Evolutionary conservation across 2,113 vertebrate species (phyloP), one percentile per base, ranked within the genome.

Genomic region (Grammomys dolichurus): DNA sequence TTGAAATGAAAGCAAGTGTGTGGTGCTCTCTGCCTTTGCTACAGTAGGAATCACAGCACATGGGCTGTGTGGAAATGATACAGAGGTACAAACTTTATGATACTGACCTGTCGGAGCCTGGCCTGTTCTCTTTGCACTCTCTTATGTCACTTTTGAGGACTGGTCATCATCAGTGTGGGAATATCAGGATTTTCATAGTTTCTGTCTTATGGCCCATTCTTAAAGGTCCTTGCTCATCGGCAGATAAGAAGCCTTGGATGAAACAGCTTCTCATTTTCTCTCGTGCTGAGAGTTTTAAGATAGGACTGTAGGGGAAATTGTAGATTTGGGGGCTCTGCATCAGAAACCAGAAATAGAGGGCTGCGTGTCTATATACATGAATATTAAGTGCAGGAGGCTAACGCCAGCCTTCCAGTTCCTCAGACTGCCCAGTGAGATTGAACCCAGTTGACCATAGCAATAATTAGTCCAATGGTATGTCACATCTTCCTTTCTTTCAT

Each of bases 281-380:
- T 24, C 14, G 43, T 54, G 16, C 60, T 56, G 75, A 22, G 20
- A 82, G 17, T 92, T 76, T 91, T 67, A 31, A 80, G 28, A 80
- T 33, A 63, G 4, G 13, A 85, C 36, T 20, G 75, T 56, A 48
- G 4, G 70, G 36, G 19, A 73, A 72, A n/a, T 75, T 67, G 46
- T 36, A 81, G 28, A 43, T 51, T 87, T 26, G 22, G 65, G 28
- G 43, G 1, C 5, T 87, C n/a, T 58, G 72, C 24, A 48, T 40
- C 72, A 70, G 8, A 20, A 86, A 48, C 40, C 70, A 69, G 22
- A 5, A 48, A 63, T 67, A 40, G 76, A 86, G 10, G 28, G 1
- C 0, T 20, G 26, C 1, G 9, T 46, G 6, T 24, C 7, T 67
- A 1, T 33, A 5, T 36, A 14, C 8, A 48, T 20, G 13, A 17